Evolutionary conservation across 2,113 vertebrate genomes (phyloP), one percentile per base, ranked within the genome.

Genomic region (Gnathochromis pfefferi): DNA sequence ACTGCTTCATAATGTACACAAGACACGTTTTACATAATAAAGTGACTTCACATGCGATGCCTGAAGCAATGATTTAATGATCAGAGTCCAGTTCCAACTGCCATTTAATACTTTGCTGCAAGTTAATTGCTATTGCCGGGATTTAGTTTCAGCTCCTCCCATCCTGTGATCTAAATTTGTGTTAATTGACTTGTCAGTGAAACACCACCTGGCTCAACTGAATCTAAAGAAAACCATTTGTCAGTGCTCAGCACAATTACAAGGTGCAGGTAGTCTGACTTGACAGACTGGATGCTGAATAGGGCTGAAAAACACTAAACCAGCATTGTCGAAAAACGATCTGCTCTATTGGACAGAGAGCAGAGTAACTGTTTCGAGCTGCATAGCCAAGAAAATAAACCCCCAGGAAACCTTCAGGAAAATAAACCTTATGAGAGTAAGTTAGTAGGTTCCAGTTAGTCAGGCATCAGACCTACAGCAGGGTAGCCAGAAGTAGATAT

Each of bases 241-340:
- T 51, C 57, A 49, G 68, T 1, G 2, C 60, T 89, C 84, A 89
- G 90, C 80, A 90, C 42, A 68, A 57, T 81, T 40, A 75, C 49
- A 84, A 78, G 80, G 82, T 19, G 4, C 87, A 88, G 90, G 88
- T 88, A 82, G 85, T 65, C 60, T 12, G 58, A 92, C 60, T 45
- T 85, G 93, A 91, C 84, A 89, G 85, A 80, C 49, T 63, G 80
- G 58, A 87, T 90, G 87, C 84, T 91, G 91, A 90, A 57, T 38
- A n/a, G 45, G 31, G 53, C 9, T 28, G n/a, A 73, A 83, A 78
- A 49, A 31, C 8, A 28, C n/a, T 38, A 42, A 26, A 87, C 21
- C 84, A 51, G 23, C 35, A 54, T 1, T 58, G n/a, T 57, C 2
- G 9, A 26, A 57, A 85, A 19, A 49, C 9, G 19, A 45, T 80